These are phyloP conservation scores for Temnothorax nylanderi DNA, from an alignment of 1,140 invertebrate genomes.

Conservation along the genomic window DNA sequence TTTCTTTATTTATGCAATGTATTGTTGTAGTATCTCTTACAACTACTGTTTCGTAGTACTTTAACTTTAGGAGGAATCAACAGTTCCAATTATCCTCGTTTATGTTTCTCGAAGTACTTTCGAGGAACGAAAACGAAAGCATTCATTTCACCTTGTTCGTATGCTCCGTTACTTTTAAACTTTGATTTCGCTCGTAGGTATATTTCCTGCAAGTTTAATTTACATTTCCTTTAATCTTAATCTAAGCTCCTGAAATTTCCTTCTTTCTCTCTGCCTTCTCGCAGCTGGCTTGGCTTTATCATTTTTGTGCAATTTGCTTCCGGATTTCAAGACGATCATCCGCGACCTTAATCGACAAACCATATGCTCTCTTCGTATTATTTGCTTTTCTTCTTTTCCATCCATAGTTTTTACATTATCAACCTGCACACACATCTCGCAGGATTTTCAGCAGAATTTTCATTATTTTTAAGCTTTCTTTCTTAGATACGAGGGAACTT, in stretches of 20 bases:
- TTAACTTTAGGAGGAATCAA: neutral
- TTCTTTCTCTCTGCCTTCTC: neutral
- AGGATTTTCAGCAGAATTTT: neutral
- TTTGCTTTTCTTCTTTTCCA: neutral
- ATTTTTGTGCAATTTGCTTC: slow-evolving; percentile 26
- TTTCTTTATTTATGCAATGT: neutral
- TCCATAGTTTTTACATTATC: slow-evolving; percentile 18
- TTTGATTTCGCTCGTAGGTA: neutral
- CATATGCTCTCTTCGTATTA: slow-evolving; percentile 11
- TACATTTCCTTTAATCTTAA: neutral
- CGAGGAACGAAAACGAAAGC: neutral
- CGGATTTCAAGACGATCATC: slow-evolving; percentile 17
- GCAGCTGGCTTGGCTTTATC: neutral
- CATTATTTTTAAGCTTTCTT: neutral
- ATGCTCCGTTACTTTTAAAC: neutral
- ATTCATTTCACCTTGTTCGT: neutral
- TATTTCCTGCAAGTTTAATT: neutral
- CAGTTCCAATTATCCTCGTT: neutral
- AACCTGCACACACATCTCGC: neutral
- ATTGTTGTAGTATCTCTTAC: neutral
- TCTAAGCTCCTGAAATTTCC: neutral
- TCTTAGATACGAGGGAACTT: neutral
- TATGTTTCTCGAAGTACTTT: neutral
- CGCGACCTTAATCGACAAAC: slow-evolving; percentile 13
- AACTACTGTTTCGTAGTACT: neutral